phyloP scores from a whole-genome alignment of 2,113 vertebrate species.

The Gyps fulvus region DNA sequence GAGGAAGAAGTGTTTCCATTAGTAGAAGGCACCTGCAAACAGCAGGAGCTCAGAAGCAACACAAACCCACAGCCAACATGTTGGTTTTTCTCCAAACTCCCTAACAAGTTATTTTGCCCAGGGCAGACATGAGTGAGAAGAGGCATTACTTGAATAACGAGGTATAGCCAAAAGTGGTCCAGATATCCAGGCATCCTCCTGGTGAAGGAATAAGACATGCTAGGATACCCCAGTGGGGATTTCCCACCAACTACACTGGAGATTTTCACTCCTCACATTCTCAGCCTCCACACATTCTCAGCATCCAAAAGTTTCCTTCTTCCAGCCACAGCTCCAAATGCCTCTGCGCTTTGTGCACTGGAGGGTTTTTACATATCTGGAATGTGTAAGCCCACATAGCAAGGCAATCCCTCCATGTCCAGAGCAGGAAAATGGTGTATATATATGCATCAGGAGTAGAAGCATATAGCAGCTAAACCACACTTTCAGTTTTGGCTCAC shows the following conservation, averaged over 20 bases:
- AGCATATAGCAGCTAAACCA: not conserved
- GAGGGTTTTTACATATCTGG: no score
- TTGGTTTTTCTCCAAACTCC: not conserved
- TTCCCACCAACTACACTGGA: not conserved
- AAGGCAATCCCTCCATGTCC: rapidly evolving
- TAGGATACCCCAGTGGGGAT: not conserved
- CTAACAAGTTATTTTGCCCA: not conserved
- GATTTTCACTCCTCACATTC: not conserved
- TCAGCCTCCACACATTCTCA: not conserved
- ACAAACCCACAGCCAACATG: rapidly evolving
- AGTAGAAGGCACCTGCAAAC: not conserved
- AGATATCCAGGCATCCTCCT: not conserved
- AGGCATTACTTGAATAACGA: not conserved
- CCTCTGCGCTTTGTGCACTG: not conserved
- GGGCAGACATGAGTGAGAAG: rapidly evolving
- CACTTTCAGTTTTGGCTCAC: not conserved
- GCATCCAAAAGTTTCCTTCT: not conserved
- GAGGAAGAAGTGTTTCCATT: not conserved
- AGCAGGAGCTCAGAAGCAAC: not conserved
- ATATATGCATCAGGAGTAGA: not conserved
- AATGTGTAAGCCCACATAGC: not conserved
- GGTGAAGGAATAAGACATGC: rapidly evolving
- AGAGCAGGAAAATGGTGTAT: not conserved
- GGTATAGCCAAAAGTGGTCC: not conserved
- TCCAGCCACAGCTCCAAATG: not conserved